Evolutionary conservation across 2,797 vertebrate genomes (phyloP).

Genomic region (Tauraco hartlaubi): DNA sequence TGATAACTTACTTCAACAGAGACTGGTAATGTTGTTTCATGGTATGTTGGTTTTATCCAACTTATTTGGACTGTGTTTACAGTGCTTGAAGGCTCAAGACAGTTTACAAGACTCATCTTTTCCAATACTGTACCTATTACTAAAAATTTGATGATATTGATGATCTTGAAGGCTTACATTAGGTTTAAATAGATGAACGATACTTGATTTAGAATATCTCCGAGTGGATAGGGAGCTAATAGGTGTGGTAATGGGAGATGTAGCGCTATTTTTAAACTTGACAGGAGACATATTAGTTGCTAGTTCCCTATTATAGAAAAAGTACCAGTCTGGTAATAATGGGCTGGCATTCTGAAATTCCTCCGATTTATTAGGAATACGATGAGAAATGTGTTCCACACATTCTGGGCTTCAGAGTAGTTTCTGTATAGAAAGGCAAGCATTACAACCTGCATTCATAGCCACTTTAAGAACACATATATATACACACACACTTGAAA

Average conservation of each 20-base stretch:
- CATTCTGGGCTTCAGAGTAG: background rate
- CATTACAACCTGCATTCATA: background rate
- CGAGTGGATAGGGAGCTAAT: conserved; percentile 66
- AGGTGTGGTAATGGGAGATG: conserved; percentile 73
- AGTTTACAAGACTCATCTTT: background rate
- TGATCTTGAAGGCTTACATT: conserved; percentile 39
- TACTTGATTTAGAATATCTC: conserved; percentile 67
- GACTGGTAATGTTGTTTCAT: background rate
- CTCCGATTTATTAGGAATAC: conserved; percentile 49
- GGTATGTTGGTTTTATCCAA: background rate
- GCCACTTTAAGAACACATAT: background rate
- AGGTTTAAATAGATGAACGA: conserved; percentile 52
- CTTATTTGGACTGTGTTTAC: background rate
- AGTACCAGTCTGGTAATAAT: conserved; percentile 73
- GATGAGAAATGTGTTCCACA: conserved; percentile 47
- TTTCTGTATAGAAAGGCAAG: background rate
- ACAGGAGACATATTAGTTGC: conserved; percentile 77
- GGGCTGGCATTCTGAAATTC: conserved; percentile 67
- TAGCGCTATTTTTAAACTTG: conserved; percentile 79
- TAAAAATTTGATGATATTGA: background rate
- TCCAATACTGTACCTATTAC: background rate
- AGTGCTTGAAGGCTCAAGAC: background rate
- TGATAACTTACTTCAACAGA: background rate
- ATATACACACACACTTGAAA: background rate
- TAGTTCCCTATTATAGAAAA: conserved; percentile 77